These are phyloP conservation scores for Coregonus clupeaformis DNA, from an alignment of 2,113 vertebrate genomes.

Conservation along the genomic window DNA sequence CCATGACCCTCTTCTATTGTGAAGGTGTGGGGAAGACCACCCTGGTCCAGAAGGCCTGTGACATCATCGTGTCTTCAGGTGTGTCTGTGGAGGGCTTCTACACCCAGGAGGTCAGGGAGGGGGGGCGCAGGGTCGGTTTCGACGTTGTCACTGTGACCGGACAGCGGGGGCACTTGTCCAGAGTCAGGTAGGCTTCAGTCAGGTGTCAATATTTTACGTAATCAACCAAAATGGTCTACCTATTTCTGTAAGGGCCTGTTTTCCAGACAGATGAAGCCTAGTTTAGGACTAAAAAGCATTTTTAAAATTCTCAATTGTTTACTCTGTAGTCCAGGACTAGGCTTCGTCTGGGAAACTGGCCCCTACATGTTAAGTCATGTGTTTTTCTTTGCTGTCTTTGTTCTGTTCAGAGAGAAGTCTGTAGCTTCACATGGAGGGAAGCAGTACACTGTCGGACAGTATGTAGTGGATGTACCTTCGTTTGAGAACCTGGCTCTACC, in stretches of 20 bases:
- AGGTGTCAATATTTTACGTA: neutral
- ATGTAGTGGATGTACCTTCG: slow-evolving; percentile 84
- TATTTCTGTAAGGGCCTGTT: too few species aligned
- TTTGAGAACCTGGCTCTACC: slow-evolving; percentile 89
- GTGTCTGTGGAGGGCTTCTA: slow-evolving; percentile 87
- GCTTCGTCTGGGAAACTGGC: too few species aligned
- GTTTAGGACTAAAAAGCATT: too few species aligned
- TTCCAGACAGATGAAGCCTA: too few species aligned
- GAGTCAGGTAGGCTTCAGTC: slow-evolving; percentile 82
- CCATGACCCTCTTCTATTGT: slow-evolving; percentile 19
- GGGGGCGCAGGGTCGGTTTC: slow-evolving; percentile 88
- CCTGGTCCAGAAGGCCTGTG: slow-evolving; percentile 85
- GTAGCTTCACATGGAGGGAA: slow-evolving; percentile 59
- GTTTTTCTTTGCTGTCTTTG: neutral
- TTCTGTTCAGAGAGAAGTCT: slow-evolving; percentile 53
- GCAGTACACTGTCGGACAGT: slow-evolving; percentile 85
- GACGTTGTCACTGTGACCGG: slow-evolving; percentile 92
- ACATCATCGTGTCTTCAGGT: slow-evolving; percentile 75
- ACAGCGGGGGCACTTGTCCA: slow-evolving; percentile 82
- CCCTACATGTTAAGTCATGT: slow-evolving; percentile 17
- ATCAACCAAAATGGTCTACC: slow-evolving; percentile 1
- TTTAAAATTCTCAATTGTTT: too few species aligned
- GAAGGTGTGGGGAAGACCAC: slow-evolving; percentile 96
- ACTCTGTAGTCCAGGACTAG: too few species aligned
- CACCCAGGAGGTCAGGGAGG: slow-evolving; percentile 90